phyloP scores from a whole-genome alignment of 1,140 invertebrate genomes.

The Ectropis grisescens region DNA sequence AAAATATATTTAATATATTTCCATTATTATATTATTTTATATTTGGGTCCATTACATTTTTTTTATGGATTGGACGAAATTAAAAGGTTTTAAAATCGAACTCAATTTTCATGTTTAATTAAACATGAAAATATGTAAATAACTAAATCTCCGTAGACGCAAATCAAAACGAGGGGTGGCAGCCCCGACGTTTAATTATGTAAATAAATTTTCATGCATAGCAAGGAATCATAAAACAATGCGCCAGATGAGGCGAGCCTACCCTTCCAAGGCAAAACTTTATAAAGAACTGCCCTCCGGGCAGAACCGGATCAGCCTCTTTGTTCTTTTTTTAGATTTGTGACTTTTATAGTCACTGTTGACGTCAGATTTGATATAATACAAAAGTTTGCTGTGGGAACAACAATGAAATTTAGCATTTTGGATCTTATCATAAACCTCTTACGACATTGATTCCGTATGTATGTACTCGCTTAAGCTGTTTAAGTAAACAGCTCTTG shows the following conservation, averaged over 20 bases:
- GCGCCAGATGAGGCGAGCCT: constrained; percentile 46
- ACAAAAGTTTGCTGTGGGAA: constrained; percentile 1
- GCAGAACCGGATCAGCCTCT: constrained; percentile 32
- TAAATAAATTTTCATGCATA: constrained; percentile 65
- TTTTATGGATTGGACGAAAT: neutral
- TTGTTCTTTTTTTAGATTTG: constrained; percentile 31
- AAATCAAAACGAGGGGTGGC: constrained; percentile 53
- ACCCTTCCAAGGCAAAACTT: constrained; percentile 50
- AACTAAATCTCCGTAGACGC: no score
- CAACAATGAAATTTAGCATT: constrained; percentile 4
- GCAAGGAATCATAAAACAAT: constrained; percentile 55
- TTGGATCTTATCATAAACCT: no score
- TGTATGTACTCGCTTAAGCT: constrained; percentile 12
- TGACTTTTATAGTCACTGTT: neutral
- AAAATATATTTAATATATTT: neutral
- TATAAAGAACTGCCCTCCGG: constrained; percentile 49
- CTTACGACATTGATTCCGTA: no score
- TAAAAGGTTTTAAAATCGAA: neutral
- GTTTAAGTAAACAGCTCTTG: constrained; percentile 33
- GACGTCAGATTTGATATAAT: neutral
- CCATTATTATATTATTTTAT: neutral
- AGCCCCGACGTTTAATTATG: constrained; percentile 58
- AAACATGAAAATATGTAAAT: constrained; percentile 57
- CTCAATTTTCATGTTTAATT: constrained; percentile 26
- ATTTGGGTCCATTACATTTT: no score